Evolutionary conservation across 1,140 invertebrate genomes (phyloP).

Genomic region (Paracyclopina nana): DNA sequence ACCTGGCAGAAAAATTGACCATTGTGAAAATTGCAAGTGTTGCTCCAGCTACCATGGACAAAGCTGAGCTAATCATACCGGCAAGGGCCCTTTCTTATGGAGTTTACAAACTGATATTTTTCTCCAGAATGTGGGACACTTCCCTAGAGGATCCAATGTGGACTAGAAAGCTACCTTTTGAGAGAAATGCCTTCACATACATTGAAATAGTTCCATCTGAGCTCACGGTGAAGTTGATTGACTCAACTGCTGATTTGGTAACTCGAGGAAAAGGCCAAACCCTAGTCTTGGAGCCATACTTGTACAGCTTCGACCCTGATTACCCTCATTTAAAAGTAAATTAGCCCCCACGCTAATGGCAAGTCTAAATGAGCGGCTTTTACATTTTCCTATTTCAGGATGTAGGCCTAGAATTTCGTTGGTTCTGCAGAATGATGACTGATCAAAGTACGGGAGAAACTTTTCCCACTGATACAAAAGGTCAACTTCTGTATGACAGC

Average conservation of each 20-base stretch:
- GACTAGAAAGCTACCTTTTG: neutral
- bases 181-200: neutral
- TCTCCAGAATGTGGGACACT: neutral
- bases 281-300: neutral
- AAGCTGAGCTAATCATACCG: neutral
- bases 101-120: neutral
- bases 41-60: neutral
- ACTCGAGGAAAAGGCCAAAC: neutral
- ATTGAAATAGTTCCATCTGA: neutral
- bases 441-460: too few species aligned
- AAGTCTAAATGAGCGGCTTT: neutral
- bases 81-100: neutral
- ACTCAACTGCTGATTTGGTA: neutral
- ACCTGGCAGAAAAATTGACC: neutral
- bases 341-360: neutral
- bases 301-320: neutral
- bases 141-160: neutral
- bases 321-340: neutral
- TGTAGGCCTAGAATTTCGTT: neutral
- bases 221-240: neutral
- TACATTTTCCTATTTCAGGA: neutral
- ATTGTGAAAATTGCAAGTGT: neutral
- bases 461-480: too few species aligned
- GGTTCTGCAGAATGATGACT: neutral
- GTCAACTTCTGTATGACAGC: too few species aligned